Conservation (phyloP, 2,113 vertebrate species). For the Picathartes gymnocephalus region DNA sequence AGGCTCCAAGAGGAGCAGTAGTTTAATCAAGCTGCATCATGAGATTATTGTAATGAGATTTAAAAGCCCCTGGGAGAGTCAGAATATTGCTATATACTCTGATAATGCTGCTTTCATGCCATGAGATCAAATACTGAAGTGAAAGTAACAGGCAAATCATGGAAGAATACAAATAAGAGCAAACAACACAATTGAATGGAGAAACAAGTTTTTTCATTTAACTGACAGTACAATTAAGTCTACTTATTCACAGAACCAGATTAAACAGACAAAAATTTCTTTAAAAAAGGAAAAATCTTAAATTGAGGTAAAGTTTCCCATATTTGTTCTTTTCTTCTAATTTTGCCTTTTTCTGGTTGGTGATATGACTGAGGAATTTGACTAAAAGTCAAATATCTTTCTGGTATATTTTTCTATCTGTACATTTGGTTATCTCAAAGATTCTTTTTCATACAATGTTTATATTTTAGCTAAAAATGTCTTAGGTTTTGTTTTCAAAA, state of each 20-base stretch:
- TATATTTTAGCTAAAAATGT: not conserved
- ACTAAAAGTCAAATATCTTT: not conserved
- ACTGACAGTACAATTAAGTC: not conserved
- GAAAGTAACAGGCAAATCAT: not conserved
- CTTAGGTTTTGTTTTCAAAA: not conserved
- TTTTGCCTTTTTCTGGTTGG: not conserved
- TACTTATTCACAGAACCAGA: not conserved
- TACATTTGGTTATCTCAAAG: not conserved
- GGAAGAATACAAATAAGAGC: not conserved
- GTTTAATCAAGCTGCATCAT: not conserved
- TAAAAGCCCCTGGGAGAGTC: not conserved
- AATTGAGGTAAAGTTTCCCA: not conserved
- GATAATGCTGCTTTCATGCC: not conserved
- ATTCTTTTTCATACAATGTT: not conserved
- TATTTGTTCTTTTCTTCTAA: not conserved
- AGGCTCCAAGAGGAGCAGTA: not conserved
- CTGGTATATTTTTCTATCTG: not conserved
- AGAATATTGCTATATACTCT: not conserved
- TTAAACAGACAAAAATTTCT: not conserved
- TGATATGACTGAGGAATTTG: not conserved
- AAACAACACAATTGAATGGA: not conserved
- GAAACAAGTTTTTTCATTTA: not conserved
- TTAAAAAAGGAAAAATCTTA: not conserved
- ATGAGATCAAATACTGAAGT: not conserved
- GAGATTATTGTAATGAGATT: not conserved